Evolutionary conservation across 2,113 vertebrate species (phyloP), one percentile per base, ranked within the genome.

Genomic region (Zootoca vivipara): DNA sequence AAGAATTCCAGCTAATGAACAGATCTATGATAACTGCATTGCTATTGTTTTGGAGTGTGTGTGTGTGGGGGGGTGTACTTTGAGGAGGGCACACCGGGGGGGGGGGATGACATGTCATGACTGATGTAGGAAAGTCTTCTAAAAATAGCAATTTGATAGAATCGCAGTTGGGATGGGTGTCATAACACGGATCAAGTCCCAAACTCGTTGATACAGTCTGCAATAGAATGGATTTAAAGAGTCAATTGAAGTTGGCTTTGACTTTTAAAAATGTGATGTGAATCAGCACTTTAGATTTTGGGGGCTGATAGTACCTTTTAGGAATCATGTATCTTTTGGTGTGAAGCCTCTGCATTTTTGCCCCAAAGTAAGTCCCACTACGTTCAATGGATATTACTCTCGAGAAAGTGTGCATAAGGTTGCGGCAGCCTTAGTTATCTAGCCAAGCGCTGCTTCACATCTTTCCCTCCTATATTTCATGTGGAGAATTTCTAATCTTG

Each of bases 401-500:
- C 64, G 67, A 62, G 35, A 13, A 67, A 67, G 35, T 67, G 62
- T 42, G 33, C 33, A 26, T 35, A 38, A 10, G 30, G 20, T 33
- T 58, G 13, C 46, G 46, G 46, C 30, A 85, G 62, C 35, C 35
- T 46, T 92, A 58, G 4, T 82, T 90, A 40, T 95, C 81, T n/a
- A 89, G 33, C 64, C 78, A 92, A 88, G 75, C 90, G 69, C 52
- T 92, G 74, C 7, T 1, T 89, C 95, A 93, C 89, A 64, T 93
- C 46, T 86, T 91, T 85, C 90, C 94, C 90, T 86, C 80, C 77
- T 91, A 80, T 95, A 94, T 90, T 93, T 87, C 80, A 89, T 35
- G 74, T 93, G 88, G 86, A 91, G 83, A 78, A 91, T 94, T 93
- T 75, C 72, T 92, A 92, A 88, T 94, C 87, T 93, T 83, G 69